Evolutionary conservation across 2,888 invertebrate species (phyloP).

Genomic region (Lasioglossum calceatum): DNA sequence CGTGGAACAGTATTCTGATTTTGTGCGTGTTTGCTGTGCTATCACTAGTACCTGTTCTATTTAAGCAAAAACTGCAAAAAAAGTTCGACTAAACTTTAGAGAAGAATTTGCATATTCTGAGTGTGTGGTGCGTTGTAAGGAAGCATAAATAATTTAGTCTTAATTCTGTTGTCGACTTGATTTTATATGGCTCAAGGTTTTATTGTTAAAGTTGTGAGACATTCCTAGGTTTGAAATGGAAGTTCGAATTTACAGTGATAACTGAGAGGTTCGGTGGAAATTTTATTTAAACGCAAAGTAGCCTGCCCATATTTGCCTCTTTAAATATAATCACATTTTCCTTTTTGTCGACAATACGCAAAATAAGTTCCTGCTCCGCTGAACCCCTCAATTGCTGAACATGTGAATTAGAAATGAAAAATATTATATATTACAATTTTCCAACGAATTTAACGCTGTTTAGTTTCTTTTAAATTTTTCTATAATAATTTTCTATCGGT

Average conservation of each 20-base stretch:
- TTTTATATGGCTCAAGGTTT: background rate
- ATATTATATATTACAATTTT: background rate
- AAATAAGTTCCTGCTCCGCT: background rate
- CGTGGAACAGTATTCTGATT: slow-evolving; percentile 93
- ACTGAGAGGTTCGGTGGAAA: background rate
- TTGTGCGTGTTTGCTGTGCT: slow-evolving; percentile 92
- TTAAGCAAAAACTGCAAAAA: slow-evolving; percentile 91
- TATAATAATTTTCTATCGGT: background rate
- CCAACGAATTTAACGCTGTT: background rate
- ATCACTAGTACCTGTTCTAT: slow-evolving; percentile 94
- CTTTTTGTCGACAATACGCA: background rate
- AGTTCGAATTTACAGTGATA: background rate
- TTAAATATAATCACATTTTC: background rate
- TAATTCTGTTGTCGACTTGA: slow-evolving; percentile 3
- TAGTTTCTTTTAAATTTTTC: background rate
- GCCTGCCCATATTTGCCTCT: background rate
- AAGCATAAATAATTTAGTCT: slow-evolving; percentile 13
- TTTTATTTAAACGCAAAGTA: background rate
- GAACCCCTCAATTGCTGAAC: background rate
- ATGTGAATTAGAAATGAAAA: slow-evolving; percentile 4
- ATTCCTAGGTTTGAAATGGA: slow-evolving; percentile 21
- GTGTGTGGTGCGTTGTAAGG: background rate
- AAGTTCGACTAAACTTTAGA: slow-evolving; percentile 88
- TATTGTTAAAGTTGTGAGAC: background rate
- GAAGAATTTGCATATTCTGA: slow-evolving; percentile 13